Percentiles rank a stretch among this genome's conserved stretches.
Conservation (phyloP, 2,113 vertebrate species). For the Trachemys scripta region DNA sequence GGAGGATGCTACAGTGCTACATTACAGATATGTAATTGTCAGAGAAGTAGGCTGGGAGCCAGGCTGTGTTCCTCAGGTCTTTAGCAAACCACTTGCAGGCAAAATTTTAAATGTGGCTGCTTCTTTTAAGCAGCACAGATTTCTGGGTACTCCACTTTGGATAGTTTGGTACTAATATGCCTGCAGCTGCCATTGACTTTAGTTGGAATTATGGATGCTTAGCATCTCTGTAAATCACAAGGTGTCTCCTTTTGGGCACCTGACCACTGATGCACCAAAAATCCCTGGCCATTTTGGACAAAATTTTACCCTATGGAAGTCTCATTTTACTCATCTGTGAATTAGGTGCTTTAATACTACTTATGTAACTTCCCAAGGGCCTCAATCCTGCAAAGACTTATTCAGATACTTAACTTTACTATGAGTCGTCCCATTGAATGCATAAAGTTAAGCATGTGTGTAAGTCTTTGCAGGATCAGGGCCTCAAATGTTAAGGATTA, state of each 20-base stretch:
- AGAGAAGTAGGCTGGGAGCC: background rate
- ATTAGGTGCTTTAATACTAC: background rate
- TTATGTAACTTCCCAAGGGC: background rate
- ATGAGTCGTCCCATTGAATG: background rate
- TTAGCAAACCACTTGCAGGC: background rate
- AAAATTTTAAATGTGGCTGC: background rate
- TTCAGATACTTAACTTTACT: background rate
- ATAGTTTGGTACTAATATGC: background rate
- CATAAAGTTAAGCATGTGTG: background rate
- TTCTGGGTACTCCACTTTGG: background rate
- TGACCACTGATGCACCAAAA: background rate
- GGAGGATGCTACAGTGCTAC: background rate
- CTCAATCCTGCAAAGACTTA: background rate
- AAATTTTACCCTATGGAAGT: background rate
- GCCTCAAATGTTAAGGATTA: background rate
- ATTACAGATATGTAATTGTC: background rate
- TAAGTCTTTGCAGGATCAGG: background rate
- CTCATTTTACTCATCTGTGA: background rate
- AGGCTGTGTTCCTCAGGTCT: background rate
- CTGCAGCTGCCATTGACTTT: background rate
- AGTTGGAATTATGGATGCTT: fast-evolving
- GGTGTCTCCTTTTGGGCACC: background rate
- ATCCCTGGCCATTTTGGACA: background rate
- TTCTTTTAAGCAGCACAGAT: background rate
- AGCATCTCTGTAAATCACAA: background rate